Evolutionary conservation across 2,113 vertebrate genomes (phyloP).

Genomic region (Jacana jacana): DNA sequence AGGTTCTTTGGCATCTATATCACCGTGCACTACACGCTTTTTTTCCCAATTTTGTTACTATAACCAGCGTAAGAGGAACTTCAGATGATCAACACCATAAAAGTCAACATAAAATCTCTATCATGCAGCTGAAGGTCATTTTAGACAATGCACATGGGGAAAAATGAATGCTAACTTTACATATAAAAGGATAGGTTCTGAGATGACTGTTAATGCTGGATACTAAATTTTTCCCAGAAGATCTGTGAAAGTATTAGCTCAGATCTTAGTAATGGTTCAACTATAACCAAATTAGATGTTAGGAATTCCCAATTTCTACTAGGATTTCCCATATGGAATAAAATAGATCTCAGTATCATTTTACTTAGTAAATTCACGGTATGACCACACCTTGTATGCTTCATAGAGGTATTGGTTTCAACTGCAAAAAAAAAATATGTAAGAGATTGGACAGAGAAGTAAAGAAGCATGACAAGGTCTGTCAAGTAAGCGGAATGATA

Average conservation of each 20-base stretch:
- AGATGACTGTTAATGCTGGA: neutral
- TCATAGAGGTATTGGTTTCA: neutral
- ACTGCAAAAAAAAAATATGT: neutral
- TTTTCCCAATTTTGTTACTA: neutral
- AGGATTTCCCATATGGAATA: neutral
- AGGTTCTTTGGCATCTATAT: neutral
- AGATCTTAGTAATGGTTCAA: neutral
- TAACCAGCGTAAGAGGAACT: neutral
- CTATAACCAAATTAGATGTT: neutral
- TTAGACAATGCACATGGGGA: rapidly evolving
- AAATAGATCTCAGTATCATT: neutral
- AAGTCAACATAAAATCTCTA: neutral
- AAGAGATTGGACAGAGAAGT: neutral
- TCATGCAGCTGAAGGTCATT: rapidly evolving
- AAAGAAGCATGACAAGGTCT: neutral
- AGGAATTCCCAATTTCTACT: neutral
- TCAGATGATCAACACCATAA: neutral
- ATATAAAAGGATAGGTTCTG: neutral
- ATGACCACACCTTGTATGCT: neutral
- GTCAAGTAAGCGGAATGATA: neutral
- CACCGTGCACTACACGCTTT: rapidly evolving
- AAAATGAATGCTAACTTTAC: neutral
- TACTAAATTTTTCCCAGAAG: neutral
- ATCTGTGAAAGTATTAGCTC: neutral
- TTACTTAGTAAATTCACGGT: neutral